phyloP scores from a whole-genome alignment of 2,113 vertebrate species.

The Cynoglossus semilaevis region DNA sequence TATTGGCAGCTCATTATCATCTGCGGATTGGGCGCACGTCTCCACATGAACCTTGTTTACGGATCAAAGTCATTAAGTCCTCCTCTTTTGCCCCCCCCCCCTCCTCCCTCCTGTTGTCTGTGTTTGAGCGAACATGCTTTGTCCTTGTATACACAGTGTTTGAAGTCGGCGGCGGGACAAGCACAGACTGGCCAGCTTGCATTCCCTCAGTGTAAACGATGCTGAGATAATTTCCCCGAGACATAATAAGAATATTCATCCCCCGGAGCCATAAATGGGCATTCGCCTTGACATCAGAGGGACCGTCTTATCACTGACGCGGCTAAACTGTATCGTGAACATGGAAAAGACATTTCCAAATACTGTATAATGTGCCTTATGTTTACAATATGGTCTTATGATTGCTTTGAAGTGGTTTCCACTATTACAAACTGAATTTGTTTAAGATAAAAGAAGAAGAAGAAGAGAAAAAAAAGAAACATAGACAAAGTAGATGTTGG shows the following conservation, averaged over 20 bases:
- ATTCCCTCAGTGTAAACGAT: conserved; percentile 74
- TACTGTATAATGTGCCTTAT: conserved; percentile 44
- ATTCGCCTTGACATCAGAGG: conserved; percentile 63
- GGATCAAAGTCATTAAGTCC: conserved; percentile 64
- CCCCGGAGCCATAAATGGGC: conserved; percentile 55
- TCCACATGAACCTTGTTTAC: conserved; percentile 58
- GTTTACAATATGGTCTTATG: conserved; percentile 45
- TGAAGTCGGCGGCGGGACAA: conserved; percentile 67
- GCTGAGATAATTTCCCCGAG: conserved; percentile 75
- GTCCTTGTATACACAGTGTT: conserved; percentile 68
- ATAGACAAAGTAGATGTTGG: conserved; percentile 7
- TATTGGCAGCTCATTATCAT: no score
- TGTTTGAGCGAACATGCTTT: conserved; percentile 59
- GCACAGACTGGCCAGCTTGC: conserved; percentile 70
- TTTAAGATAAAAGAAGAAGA: conserved; percentile 23
- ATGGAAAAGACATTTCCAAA: conserved; percentile 48
- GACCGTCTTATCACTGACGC: conserved; percentile 51
- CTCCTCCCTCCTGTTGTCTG: conserved; percentile 59
- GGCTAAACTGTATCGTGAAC: conserved; percentile 36
- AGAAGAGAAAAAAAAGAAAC: background rate
- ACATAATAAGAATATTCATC: conserved; percentile 76
- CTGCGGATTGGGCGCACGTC: conserved; percentile 22
- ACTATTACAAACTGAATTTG: conserved; percentile 51
- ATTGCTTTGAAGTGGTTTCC: conserved; percentile 50
- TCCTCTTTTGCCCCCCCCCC: conserved; percentile 59